Evolutionary conservation across 2,888 invertebrate species (phyloP).

Genomic region (Liopterus haemorrhoidalis): DNA sequence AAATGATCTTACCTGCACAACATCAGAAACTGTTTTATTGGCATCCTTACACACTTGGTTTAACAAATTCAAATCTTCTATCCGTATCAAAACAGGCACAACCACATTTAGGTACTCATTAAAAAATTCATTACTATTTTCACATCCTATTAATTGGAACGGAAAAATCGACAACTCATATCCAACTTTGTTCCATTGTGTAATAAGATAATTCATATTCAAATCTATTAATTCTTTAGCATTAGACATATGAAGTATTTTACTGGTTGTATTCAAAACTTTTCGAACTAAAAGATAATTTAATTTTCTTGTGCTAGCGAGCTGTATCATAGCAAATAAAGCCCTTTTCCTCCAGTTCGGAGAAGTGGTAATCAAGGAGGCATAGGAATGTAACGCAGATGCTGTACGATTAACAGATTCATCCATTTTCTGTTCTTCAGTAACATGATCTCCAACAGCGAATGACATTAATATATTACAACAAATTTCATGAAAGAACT

Average conservation of each 20-base stretch:
- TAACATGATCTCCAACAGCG: slow-evolving; percentile 6
- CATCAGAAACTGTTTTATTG: slow-evolving; percentile 33
- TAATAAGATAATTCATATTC: slow-evolving; percentile 48
- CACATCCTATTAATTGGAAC: slow-evolving; percentile 40
- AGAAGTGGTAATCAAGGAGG: slow-evolving; percentile 50
- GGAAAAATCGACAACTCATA: slow-evolving; percentile 41
- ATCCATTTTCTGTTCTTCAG: slow-evolving; percentile 48
- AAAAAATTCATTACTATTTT: slow-evolving; percentile 44
- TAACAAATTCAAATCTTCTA: slow-evolving; percentile 37
- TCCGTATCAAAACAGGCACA: slow-evolving; percentile 44
- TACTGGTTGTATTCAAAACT: slow-evolving; percentile 34
- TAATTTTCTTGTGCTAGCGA: slow-evolving; percentile 51
- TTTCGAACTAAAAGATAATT: slow-evolving; percentile 38
- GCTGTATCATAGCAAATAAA: slow-evolving; percentile 50
- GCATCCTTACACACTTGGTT: slow-evolving; percentile 37
- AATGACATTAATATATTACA: too few species aligned
- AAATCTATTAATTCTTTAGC: slow-evolving; percentile 45
- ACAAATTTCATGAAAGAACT: too few species aligned
- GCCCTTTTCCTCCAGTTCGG: slow-evolving; percentile 50
- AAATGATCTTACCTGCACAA: slow-evolving; percentile 40
- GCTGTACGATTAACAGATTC: slow-evolving; percentile 55
- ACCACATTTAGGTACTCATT: slow-evolving; percentile 42
- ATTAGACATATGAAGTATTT: slow-evolving; percentile 34
- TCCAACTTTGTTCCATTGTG: slow-evolving; percentile 39
- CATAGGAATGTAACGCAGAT: slow-evolving; percentile 53